Percentiles rank a stretch among this genome's conserved stretches.
Evolutionary conservation across 2,113 vertebrate species (phyloP).

Genomic region (Gambusia affinis): DNA sequence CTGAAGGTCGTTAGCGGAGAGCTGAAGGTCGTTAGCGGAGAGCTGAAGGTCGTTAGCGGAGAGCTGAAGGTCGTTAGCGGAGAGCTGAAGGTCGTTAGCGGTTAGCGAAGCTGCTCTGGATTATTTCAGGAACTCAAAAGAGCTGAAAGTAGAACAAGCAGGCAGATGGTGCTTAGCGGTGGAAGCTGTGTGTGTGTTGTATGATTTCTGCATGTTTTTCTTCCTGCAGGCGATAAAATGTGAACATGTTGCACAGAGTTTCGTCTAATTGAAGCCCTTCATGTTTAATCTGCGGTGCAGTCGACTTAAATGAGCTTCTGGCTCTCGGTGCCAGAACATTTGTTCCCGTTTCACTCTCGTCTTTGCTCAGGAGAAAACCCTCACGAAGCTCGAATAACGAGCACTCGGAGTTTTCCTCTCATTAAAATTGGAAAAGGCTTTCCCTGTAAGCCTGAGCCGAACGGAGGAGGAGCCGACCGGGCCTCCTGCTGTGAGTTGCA

Average conservation of each 20-base stretch:
- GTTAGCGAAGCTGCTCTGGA: conserved; percentile 50
- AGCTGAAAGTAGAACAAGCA: conserved; percentile 27
- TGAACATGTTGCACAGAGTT: accelerated
- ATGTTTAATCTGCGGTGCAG: neutral
- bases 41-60: conserved; percentile 23
- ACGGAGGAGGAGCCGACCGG: too few relatives aligned
- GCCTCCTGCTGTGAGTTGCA: too few relatives aligned
- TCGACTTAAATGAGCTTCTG: neutral
- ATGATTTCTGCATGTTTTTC: neutral
- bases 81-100: conserved; percentile 19
- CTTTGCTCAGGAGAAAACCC: conserved; percentile 5
- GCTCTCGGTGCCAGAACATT: conserved; percentile 1
- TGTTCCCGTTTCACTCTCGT: neutral
- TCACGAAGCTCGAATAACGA: neutral
- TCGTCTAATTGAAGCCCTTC: neutral
- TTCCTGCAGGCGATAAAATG: neutral
- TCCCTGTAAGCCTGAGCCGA: conserved; percentile 13
- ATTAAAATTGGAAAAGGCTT: conserved; percentile 1
- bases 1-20: conserved; percentile 24
- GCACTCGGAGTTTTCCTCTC: neutral
- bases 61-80: conserved; percentile 16
- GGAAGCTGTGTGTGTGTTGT: neutral
- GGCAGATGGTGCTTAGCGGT: conserved; percentile 10
- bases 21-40: conserved; percentile 1
- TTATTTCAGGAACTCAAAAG: conserved; percentile 23